Percentiles rank a stretch among this genome's conserved stretches.
Conservation (phyloP, 2,888 invertebrate genomes). For the Eumacrocentrus americanus region DNA sequence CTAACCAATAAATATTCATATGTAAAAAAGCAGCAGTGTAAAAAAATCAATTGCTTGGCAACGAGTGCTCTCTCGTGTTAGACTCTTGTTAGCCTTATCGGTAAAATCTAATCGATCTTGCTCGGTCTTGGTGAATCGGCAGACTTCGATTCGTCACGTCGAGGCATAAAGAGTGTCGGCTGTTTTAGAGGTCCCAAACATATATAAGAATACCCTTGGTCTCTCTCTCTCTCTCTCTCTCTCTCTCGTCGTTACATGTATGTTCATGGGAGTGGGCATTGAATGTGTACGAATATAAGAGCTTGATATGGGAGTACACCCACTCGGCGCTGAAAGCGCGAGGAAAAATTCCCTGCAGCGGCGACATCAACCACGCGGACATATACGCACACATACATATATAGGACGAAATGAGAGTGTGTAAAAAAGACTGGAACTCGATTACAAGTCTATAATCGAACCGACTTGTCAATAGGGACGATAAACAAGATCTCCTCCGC, state of each 20-base stretch:
- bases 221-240: no score
- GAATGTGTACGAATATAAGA: not conserved
- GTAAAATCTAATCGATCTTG: not conserved
- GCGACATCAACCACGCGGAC: no score
- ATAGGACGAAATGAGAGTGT: no score
- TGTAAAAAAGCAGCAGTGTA: no score
- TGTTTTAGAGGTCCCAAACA: not conserved
- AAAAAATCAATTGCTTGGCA: not conserved
- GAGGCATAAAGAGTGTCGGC: not conserved
- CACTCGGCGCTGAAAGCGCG: not conserved
- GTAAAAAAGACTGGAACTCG: not conserved
- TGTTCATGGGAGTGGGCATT: not conserved
- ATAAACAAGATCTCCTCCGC: not conserved
- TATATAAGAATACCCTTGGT: not conserved
- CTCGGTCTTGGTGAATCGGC: not conserved
- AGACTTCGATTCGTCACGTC: not conserved
- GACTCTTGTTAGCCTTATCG: conserved; percentile 3
- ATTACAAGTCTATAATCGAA: conserved; percentile 5
- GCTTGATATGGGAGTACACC: not conserved
- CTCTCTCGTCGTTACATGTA: no score
- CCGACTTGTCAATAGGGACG: not conserved
- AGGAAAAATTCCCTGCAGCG: not conserved
- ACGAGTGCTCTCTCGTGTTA: not conserved
- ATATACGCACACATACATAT: no score
- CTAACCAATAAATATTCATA: no score